Percentiles rank a stretch among this genome's conserved stretches.
These are phyloP conservation scores for Leuctra nigra DNA, from an alignment of 2,888 invertebrate species.

Conservation along the genomic window DNA sequence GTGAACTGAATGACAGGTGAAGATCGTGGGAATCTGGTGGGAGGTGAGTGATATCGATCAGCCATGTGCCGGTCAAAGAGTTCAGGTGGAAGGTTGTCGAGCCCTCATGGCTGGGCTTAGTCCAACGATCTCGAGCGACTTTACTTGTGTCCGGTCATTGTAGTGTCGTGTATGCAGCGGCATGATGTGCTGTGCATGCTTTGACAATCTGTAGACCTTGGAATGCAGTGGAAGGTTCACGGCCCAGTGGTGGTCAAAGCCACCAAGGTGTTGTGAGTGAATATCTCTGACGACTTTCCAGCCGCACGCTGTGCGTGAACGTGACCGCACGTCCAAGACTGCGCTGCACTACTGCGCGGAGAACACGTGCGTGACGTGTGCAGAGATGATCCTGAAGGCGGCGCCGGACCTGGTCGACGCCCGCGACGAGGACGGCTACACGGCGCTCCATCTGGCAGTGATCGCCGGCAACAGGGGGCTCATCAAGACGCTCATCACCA, in stretches of 20 bases:
- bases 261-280: not conserved
- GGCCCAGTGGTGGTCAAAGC: not conserved
- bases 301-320: constrained; percentile 56
- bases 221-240: not conserved
- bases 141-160: too few species aligned
- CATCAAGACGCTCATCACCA: constrained; percentile 77
- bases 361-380: constrained; percentile 56
- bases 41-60: too few species aligned
- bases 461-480: constrained; percentile 86
- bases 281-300: constrained; percentile 38
- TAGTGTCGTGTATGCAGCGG: too few species aligned
- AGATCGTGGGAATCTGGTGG: too few species aligned
- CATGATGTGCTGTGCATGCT: too few species aligned
- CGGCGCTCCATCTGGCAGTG: constrained; percentile 90
- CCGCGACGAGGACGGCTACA: constrained; percentile 89
- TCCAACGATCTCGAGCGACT: too few species aligned
- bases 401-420: constrained; percentile 81
- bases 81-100: too few species aligned
- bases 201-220: not conserved
- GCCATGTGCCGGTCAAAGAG: too few species aligned
- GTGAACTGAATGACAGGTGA: too few species aligned
- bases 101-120: too few species aligned
- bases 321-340: constrained; percentile 76
- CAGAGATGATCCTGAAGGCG: constrained; percentile 65
- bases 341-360: constrained; percentile 92